Conservation (phyloP, 37 sponge, comb jelly and placozoan species). For the Lycopodina hypogea region DNA sequence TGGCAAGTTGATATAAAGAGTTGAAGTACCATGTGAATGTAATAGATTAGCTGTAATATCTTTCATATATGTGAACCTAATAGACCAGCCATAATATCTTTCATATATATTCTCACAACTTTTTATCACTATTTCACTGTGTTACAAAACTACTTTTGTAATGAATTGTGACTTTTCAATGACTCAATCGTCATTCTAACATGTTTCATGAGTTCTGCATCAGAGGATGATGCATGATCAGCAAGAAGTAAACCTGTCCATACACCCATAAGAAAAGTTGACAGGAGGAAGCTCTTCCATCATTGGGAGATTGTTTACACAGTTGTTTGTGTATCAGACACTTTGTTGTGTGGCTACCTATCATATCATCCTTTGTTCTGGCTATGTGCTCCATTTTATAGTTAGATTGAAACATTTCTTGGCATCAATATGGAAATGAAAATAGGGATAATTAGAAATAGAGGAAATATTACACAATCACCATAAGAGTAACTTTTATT, state of each 20-base stretch:
- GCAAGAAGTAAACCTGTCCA: conserved; percentile 98
- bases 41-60: too few species aligned
- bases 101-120: neutral
- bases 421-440: neutral
- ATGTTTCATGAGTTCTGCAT: conserved; percentile 99
- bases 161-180: neutral
- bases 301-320: conserved; percentile 97
- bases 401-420: too few species aligned
- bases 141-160: neutral
- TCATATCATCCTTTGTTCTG: conserved; percentile 76
- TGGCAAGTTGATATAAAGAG: too few species aligned
- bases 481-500: too few species aligned
- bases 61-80: too few species aligned
- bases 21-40: too few species aligned
- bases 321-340: conserved; percentile 90
- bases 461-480: too few species aligned
- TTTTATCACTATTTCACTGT: neutral
- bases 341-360: conserved; percentile 96
- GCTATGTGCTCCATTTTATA: conserved; percentile 70
- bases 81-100: too few species aligned
- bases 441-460: neutral
- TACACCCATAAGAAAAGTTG: conserved; percentile 97
- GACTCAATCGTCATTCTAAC: neutral
- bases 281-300: conserved; percentile 87
- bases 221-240: conserved; percentile 98